phyloP scores from a whole-genome alignment of 2,888 invertebrate species.

The Leptopilina drosophilae region DNA sequence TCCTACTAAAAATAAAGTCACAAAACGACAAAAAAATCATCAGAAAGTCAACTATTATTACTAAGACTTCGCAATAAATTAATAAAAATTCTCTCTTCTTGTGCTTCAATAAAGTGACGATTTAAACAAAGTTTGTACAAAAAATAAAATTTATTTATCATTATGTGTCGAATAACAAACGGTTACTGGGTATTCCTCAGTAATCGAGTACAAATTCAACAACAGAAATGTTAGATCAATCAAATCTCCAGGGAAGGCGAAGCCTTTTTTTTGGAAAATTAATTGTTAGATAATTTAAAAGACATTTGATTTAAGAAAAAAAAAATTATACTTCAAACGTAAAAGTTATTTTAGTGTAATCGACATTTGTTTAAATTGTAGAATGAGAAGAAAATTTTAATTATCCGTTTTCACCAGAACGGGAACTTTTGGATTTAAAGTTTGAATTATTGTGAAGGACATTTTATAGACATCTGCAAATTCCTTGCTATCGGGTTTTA shows the following conservation, averaged over 20 bases:
- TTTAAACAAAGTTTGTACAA: not conserved
- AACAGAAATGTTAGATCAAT: constrained; percentile 20
- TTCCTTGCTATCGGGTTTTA: constrained; percentile 59
- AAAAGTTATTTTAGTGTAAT: no score
- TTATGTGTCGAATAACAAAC: not conserved
- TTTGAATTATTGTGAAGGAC: constrained; percentile 66
- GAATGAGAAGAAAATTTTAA: constrained; percentile 45
- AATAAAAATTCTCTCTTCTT: not conserved
- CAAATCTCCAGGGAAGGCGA: constrained; percentile 15
- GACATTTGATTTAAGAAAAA: no score
- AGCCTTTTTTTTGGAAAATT: not conserved
- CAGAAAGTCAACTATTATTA: not conserved
- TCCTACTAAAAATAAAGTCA: no score
- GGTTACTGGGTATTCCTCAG: not conserved
- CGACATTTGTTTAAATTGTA: no score
- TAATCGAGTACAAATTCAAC: not conserved
- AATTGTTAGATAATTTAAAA: not conserved
- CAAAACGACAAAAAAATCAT: no score
- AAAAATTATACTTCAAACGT: no score
- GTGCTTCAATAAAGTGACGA: no score
- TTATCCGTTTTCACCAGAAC: constrained; percentile 65
- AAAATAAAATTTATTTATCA: constrained; percentile 18
- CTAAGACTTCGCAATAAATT: no score
- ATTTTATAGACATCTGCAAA: constrained; percentile 67
- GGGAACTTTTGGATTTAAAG: constrained; percentile 67